Evolutionary conservation across 2,113 vertebrate genomes (phyloP).

Genomic region (Daphoenositta chrysoptera): DNA sequence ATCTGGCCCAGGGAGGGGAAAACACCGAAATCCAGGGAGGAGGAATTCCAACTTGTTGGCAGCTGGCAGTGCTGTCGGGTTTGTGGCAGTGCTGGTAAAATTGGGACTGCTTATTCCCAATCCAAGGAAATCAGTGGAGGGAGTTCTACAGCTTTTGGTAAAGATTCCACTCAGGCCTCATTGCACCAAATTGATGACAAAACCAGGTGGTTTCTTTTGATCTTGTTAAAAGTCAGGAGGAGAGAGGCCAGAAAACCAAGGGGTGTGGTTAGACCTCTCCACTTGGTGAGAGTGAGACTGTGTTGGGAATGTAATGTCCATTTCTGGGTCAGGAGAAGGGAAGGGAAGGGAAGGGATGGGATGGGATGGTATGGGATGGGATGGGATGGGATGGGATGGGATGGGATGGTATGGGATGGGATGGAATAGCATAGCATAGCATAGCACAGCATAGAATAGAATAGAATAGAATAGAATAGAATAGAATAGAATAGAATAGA

Average conservation of each 20-base stretch:
- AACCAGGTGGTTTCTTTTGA: background rate
- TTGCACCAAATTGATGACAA: background rate
- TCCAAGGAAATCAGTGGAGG: background rate
- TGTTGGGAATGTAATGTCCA: background rate
- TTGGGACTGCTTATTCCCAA: background rate
- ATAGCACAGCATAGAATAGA: background rate
- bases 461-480: background rate
- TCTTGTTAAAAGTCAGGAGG: background rate
- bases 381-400: rapidly evolving
- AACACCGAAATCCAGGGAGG: background rate
- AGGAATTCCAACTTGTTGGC: background rate
- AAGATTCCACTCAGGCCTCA: background rate
- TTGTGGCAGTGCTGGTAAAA: background rate
- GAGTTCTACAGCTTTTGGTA: background rate
- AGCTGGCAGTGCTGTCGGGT: background rate
- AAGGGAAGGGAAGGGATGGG: rapidly evolving
- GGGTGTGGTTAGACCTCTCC: background rate
- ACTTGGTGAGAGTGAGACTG: background rate
- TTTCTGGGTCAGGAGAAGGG: background rate
- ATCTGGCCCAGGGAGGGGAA: background rate
- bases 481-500: background rate
- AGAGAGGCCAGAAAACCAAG: background rate
- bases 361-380: rapidly evolving
- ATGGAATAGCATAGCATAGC: background rate
- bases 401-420: too few relatives aligned